Evolutionary conservation across 2,113 vertebrate species (phyloP).

Genomic region (Onychorhynchus coronatus): DNA sequence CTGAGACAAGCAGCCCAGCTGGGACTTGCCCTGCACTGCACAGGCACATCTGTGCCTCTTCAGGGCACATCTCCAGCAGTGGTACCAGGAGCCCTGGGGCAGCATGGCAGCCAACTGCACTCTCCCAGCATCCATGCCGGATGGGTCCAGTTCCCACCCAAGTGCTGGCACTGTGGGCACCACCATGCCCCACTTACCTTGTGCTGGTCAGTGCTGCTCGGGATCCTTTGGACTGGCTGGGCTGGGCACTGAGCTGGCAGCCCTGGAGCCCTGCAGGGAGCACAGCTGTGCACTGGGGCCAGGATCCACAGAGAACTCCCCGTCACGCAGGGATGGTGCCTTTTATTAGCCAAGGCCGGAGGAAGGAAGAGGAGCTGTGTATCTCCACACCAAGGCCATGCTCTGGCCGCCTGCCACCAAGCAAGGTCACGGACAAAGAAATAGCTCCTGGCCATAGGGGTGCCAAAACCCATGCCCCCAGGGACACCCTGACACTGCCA

Average conservation of each 20-base stretch:
- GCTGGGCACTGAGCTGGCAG: neutral
- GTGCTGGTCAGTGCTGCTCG: neutral
- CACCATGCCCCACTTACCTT: neutral
- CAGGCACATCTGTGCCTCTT: neutral
- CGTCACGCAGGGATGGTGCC: neutral
- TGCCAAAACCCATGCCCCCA: neutral
- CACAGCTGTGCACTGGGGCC: fast-evolving
- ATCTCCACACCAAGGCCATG: neutral
- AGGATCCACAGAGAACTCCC: neutral
- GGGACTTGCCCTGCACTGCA: neutral
- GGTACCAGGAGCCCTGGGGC: fast-evolving
- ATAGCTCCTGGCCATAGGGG: neutral
- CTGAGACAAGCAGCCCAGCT: neutral
- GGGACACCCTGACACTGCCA: neutral
- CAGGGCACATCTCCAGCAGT: neutral
- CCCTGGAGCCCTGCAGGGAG: neutral
- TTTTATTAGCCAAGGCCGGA: neutral
- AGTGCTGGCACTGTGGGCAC: neutral
- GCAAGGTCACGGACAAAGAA: neutral
- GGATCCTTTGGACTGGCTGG: neutral
- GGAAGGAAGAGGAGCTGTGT: slow-evolving; percentile 23
- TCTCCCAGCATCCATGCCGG: fast-evolving
- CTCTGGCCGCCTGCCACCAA: neutral
- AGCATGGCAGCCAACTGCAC: neutral
- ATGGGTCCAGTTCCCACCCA: neutral